Base-by-base conservation (phyloP, 2,888 invertebrate genomes). In the Pandemis cinnamomeana region DNA sequence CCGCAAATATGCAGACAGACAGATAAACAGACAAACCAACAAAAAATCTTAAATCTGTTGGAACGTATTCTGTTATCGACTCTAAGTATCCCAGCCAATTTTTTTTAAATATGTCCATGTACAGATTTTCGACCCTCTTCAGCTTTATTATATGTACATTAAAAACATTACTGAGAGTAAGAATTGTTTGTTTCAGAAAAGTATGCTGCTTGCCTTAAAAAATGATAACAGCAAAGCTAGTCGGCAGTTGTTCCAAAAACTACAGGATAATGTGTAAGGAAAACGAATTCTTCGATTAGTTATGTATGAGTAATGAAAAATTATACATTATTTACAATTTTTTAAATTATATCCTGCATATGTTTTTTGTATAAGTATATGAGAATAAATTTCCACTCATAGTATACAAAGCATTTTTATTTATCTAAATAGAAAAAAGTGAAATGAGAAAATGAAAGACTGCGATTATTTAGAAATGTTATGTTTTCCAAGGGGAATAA, bases 161-260 rank as follows among this genome's bases (percentile, higher is more conserved):
- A 7, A 6, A 20, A n/a, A n/a, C 51, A 51, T n/a, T 46, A 46
- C 5, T n/a, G 15, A 51, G 63, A 41, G 63, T 58, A 70, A 44
- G n/a, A 55, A 11, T 62, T 53, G 10, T 44, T 86, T 84, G 74
- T 91, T 90, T 71, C 90, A 93, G 93, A 90, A 85, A 81, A 75
- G 89, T 53, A 86, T 93, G 77, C 76, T 91, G 74, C 78, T 83
- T 20, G 80, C 84, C 1, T 78, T 93, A 75, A 84, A 89, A 78
- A 83, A 83, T 6, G 88, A 89, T 71, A 78, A 76, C 11, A 84
- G 80, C 71, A 82, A 85, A 10, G 83, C 80, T 13, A 81, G 83
- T 71, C 86, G 80, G 66, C 81, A 81, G 67, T 80, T 92, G 53
- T 78, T 89, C 44, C 84, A 85, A 80, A 91, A 89, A 81, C 77